phyloP scores from a whole-genome alignment of 2,113 vertebrate species.

The Rhagologus leucostigma region DNA sequence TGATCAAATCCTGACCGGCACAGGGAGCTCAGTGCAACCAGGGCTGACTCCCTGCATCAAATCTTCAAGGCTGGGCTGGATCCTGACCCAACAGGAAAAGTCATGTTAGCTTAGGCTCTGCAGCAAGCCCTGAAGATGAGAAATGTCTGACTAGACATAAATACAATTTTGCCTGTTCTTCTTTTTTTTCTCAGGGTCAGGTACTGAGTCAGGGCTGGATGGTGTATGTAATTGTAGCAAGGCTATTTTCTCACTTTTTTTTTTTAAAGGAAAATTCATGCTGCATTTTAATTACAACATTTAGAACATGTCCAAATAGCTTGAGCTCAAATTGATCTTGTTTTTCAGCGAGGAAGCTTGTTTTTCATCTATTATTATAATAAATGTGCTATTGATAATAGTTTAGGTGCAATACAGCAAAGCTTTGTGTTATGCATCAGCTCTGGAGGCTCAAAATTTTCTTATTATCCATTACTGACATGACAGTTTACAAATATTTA shows the following conservation, averaged over 20 bases:
- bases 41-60: not conserved
- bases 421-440: not conserved
- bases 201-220: not conserved
- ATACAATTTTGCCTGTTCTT: not conserved
- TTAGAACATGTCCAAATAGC: not conserved
- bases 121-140: not conserved
- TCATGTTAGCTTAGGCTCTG: not conserved
- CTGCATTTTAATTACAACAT: constrained; percentile 54
- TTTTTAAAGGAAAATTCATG: not conserved
- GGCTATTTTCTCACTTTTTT: not conserved
- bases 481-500: constrained; percentile 53
- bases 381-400: constrained; percentile 55
- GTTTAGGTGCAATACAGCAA: constrained; percentile 10
- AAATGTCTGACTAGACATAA: not conserved
- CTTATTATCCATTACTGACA: constrained; percentile 50
- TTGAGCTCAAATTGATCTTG: constrained; percentile 55
- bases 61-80: not conserved
- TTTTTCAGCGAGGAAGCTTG: constrained; percentile 35
- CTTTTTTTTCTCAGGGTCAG: not conserved
- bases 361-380: constrained; percentile 43
- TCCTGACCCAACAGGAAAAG: not conserved
- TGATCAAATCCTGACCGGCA: not conserved
- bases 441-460: constrained; percentile 10
- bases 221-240: not conserved
- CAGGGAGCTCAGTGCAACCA: not conserved